phyloP scores from a whole-genome alignment of 2,113 vertebrate species.

The Carlito syrichta region DNA sequence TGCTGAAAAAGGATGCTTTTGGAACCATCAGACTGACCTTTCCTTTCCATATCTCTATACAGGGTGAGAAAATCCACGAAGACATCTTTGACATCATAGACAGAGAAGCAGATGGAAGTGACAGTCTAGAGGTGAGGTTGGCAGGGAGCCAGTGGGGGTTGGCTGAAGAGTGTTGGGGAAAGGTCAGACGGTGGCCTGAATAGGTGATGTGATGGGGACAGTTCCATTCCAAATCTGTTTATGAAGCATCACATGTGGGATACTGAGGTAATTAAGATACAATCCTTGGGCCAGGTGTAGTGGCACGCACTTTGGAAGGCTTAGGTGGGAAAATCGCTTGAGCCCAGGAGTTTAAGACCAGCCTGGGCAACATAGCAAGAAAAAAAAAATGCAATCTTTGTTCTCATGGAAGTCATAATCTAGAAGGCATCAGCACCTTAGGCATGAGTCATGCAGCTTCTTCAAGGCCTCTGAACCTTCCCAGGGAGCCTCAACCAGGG shows the following conservation, averaged over 20 bases:
- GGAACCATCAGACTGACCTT: not conserved
- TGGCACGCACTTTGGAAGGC: no score
- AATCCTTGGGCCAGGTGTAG: no score
- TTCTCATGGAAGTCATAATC: not conserved
- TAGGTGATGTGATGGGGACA: not conserved
- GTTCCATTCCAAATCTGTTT: not conserved
- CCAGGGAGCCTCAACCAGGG: not conserved
- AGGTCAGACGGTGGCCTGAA: not conserved
- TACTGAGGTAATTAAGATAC: not conserved
- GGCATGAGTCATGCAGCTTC: not conserved
- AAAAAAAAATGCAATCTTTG: not conserved
- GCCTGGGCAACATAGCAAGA: no score
- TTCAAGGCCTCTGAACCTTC: not conserved
- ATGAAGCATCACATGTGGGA: not conserved
- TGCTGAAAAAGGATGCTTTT: not conserved
- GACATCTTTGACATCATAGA: slow-evolving; percentile 99
- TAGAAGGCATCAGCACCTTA: not conserved
- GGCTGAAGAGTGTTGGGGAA: not conserved
- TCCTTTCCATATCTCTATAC: not conserved
- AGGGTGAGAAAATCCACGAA: slow-evolving; percentile 99
- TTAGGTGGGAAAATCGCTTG: no score
- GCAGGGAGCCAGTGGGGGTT: not conserved
- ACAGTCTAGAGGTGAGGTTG: slow-evolving; percentile 95
- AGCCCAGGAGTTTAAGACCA: no score
- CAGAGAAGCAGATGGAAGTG: slow-evolving; percentile 97